A percentile compares a stretch with the other conserved stretches of the same genome.
phyloP scores from a whole-genome alignment of 2,113 vertebrate genomes.

The Ellobius talpinus region DNA sequence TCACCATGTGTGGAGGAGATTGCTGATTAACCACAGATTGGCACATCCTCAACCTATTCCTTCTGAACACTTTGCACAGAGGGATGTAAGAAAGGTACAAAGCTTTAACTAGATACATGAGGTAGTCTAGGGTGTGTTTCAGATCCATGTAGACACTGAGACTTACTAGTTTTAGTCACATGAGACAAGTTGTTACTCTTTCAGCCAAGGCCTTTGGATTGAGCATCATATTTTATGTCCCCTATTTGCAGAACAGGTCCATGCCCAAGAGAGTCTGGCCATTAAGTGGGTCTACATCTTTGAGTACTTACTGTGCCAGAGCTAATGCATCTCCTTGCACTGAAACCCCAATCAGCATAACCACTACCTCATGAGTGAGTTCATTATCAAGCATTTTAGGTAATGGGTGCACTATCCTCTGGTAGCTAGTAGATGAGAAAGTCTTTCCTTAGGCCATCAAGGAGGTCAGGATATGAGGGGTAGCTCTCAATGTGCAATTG shows the following conservation, averaged over 20 bases:
- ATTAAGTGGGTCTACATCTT: conserved; percentile 97
- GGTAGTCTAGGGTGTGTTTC: not conserved
- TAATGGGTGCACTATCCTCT: conserved; percentile 95
- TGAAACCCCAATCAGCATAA: conserved; percentile 98
- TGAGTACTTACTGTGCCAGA: conserved; percentile 98
- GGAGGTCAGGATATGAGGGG: conserved; percentile 97
- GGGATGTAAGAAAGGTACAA: not conserved
- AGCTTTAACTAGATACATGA: not conserved
- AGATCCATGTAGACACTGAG: not conserved
- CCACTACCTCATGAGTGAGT: conserved; percentile 99
- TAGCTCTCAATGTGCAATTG: not conserved
- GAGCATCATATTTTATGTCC: conserved; percentile 98
- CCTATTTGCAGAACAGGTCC: conserved; percentile 96
- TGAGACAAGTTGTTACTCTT: conserved; percentile 96
- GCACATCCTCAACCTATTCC: not conserved
- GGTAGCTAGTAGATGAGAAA: conserved; percentile 98
- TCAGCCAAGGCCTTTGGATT: conserved; percentile 98
- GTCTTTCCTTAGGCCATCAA: conserved; percentile 97
- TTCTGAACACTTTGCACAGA: not conserved
- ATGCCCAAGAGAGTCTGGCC: conserved; percentile 95
- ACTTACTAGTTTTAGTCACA: conserved; percentile 87
- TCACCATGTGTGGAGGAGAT: not conserved
- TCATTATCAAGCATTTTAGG: conserved; percentile 99
- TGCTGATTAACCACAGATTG: not conserved
- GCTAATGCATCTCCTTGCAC: conserved; percentile 98